Base-by-base conservation (phyloP, 1,140 invertebrate genomes). In the Drosophila seguyi region DNA sequence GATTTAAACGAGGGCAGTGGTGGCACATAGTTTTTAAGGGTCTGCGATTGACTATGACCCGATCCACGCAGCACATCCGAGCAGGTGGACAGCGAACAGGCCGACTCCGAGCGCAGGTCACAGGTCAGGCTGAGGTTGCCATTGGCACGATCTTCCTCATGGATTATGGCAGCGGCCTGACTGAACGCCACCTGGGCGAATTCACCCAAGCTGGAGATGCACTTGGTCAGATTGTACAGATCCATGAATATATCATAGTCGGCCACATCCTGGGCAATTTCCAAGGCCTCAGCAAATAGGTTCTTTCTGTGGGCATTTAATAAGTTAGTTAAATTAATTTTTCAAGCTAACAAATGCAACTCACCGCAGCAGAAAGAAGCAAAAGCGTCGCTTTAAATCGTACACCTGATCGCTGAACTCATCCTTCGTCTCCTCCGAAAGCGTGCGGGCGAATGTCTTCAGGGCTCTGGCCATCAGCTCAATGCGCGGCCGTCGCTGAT, bases 171-270 rank as follows among this genome's bases (percentile, higher is more conserved):
- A 44, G 95, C 94, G 6, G 96, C 97, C 83, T 96, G 96, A 60
- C 95, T 94, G 78, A 95, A 95, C 1, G 97, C 96, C 39, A 96
- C 96, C 31, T 94, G 94, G 1, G 97, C 96, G 84, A 98, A 95
- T 74, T 95, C 95, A 1, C 72, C 61, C 14, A 93, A 93, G 71
- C 96, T 95, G 22, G 95, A 95, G 63, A 95, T 94, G 58, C 95
- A 94, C 62, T 95, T 93, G 31, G 97, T 97, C 69, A 96, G 95
- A 93, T 96, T 97, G 88, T 97, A 95, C 42, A 98, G 94, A 93
- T 98, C 97, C 95, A 97, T 95, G 82, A 97, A 97, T 39, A 97
- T 94, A 93, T 97, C 96, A 84, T 96, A 96, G 90, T 97, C 96
- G 34, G 95, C 95, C 58, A 98, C 94, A 92, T 98, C 97, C 78